Percentiles rank a stretch among this genome's conserved stretches.
These are phyloP conservation scores for Sitophilus oryzae DNA, from an alignment of 1,140 invertebrate species.

Conservation along the genomic window DNA sequence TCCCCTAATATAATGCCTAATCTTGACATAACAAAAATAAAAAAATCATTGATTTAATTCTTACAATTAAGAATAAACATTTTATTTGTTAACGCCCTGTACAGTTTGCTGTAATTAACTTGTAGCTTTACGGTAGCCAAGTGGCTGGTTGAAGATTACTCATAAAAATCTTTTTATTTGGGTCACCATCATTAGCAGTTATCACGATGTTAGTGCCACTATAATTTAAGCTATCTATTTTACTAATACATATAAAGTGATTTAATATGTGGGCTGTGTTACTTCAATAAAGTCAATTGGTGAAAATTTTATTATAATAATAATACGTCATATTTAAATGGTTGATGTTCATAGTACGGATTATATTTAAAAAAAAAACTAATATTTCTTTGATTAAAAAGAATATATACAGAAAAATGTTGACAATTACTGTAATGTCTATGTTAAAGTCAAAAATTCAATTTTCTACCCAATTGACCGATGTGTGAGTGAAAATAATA, in stretches of 20 bases:
- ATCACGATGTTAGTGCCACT: constrained; percentile 18
- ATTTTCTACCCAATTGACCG: constrained; percentile 3
- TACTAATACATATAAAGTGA: constrained; percentile 19
- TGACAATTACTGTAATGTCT: constrained; percentile 1
- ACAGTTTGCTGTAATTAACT: too few relatives aligned
- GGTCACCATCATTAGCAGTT: constrained; percentile 13
- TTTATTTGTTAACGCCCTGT: too few relatives aligned
- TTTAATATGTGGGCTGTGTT: constrained; percentile 22
- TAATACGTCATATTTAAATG: constrained; percentile 9
- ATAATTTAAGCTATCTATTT: constrained; percentile 18
- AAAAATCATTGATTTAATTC: too few relatives aligned
- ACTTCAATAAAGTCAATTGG: constrained; percentile 22
- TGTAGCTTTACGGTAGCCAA: neutral
- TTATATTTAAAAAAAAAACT: too few relatives aligned
- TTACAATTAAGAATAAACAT: too few relatives aligned
- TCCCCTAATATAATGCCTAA: too few relatives aligned
- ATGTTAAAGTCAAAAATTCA: neutral
- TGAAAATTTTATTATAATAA: constrained; percentile 17
- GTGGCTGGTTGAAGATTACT: neutral
- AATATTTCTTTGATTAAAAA: neutral
- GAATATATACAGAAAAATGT: constrained; percentile 5
- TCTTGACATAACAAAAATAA: too few relatives aligned
- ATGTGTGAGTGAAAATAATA: neutral
- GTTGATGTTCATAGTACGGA: neutral
- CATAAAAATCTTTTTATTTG: constrained; percentile 4